Evolutionary conservation across 1,140 invertebrate genomes (phyloP).

Genomic region (Rhyzopertha dominica): DNA sequence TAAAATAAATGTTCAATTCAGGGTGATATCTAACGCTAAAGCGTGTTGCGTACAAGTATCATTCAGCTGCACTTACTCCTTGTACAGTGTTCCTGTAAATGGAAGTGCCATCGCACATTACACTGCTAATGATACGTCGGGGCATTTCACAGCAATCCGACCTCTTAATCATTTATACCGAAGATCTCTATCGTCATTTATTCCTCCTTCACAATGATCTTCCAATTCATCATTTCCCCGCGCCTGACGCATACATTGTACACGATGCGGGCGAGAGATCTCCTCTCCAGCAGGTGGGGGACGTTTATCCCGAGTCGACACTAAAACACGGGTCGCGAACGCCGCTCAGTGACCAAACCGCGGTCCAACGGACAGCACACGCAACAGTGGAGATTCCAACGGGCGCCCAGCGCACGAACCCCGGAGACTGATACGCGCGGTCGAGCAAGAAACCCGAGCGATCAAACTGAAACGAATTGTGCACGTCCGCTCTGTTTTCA

Average conservation of each 20-base stretch:
- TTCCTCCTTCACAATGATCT: conserved; percentile 35
- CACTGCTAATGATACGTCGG: conserved; percentile 22
- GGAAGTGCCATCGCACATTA: too few species aligned
- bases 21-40: too few species aligned
- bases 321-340: too few species aligned
- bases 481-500: too few species aligned
- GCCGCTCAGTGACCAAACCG: conserved; percentile 35
- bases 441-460: conserved; percentile 10
- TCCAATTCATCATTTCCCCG: conserved; percentile 36
- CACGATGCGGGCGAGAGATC: conserved; percentile 27
- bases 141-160: conserved; percentile 25
- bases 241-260: conserved; percentile 28
- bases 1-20: too few species aligned
- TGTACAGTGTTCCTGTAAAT: too few species aligned
- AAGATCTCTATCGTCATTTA: conserved; percentile 33
- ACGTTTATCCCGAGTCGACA: background rate
- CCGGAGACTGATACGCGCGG: conserved; percentile 17
- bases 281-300: conserved; percentile 7
- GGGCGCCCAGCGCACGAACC: background rate
- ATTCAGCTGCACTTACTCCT: too few species aligned
- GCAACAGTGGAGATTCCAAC: background rate
- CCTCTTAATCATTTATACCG: conserved; percentile 27
- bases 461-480: background rate
- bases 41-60: too few species aligned
- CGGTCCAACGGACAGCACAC: conserved; percentile 26